These are phyloP conservation scores for Murina feae DNA, from an alignment of 2,113 vertebrate genomes.

Conservation along the genomic window DNA sequence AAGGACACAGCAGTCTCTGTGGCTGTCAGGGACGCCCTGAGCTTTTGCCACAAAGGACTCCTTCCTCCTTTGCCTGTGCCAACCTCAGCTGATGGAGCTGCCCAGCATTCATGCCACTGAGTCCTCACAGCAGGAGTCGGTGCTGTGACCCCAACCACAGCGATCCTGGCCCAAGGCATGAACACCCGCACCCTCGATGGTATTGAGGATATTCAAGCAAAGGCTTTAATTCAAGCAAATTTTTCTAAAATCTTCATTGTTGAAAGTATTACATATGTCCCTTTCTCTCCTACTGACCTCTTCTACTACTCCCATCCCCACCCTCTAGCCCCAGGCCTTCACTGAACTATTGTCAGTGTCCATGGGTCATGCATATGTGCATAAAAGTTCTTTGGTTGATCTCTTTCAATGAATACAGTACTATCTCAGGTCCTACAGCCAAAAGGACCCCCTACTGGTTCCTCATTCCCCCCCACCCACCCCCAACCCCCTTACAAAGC, in stretches of 20 bases:
- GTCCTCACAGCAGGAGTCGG: background rate
- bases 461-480: too few species aligned
- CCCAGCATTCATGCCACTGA: background rate
- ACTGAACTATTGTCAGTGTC: too few species aligned
- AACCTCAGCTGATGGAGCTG: background rate
- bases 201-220: background rate
- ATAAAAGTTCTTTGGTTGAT: too few species aligned
- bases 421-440: background rate
- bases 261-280: too few species aligned
- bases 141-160: background rate
- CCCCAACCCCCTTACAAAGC: background rate
- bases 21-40: background rate
- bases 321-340: too few species aligned
- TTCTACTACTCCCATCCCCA: too few species aligned
- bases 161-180: fast-evolving
- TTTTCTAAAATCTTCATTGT: too few species aligned
- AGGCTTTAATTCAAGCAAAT: background rate
- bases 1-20: background rate
- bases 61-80: background rate
- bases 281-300: too few species aligned
- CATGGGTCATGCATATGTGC: too few species aligned
- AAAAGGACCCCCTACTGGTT: background rate
- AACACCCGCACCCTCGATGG: fast-evolving
- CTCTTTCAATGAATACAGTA: background rate
- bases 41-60: background rate